These are phyloP conservation scores for Raillietiella orientalis DNA, from an alignment of 2,888 invertebrate species.

Conservation along the genomic window DNA sequence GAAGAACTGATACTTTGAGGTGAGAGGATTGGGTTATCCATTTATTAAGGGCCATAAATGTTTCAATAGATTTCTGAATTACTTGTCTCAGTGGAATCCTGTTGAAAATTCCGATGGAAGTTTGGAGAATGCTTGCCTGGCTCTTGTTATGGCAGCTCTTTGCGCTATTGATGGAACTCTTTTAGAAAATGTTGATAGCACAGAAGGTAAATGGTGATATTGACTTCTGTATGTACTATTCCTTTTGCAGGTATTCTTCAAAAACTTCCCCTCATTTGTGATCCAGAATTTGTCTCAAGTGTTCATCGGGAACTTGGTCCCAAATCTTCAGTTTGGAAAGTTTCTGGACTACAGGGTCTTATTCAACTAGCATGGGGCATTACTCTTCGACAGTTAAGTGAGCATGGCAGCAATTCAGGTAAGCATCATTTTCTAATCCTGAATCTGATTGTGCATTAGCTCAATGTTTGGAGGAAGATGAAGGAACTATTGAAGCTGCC, in stretches of 20 bases:
- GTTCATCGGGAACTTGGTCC: conserved; percentile 17
- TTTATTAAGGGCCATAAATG: not conserved
- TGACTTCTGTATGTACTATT: conserved; percentile 1
- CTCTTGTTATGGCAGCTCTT: conserved; percentile 44
- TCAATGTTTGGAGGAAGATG: conserved; percentile 28
- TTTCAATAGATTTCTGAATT: conserved; percentile 11
- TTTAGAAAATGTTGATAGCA: conserved; percentile 15
- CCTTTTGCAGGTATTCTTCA: conserved; percentile 9
- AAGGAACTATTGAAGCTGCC: conserved; percentile 39
- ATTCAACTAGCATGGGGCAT: conserved; percentile 34
- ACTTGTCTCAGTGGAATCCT: conserved; percentile 11
- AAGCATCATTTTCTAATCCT: conserved; percentile 2
- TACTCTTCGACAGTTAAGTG: conserved; percentile 17
- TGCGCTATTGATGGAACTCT: conserved; percentile 53
- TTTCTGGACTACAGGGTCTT: conserved; percentile 16
- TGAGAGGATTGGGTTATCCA: conserved; percentile 3
- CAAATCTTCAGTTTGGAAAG: conserved; percentile 19
- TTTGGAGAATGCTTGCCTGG: conserved; percentile 40
- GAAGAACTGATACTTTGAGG: conserved; percentile 29
- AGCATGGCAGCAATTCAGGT: no score
- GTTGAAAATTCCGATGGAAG: conserved; percentile 26
- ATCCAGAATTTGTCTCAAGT: conserved; percentile 10
- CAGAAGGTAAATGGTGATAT: no score
- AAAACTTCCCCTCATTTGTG: conserved; percentile 12
- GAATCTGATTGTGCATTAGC: conserved; percentile 2